Percentiles rank a stretch among this genome's conserved stretches.
Evolutionary conservation across 2,797 vertebrate species (phyloP).

Genomic region (Argya squamiceps): DNA sequence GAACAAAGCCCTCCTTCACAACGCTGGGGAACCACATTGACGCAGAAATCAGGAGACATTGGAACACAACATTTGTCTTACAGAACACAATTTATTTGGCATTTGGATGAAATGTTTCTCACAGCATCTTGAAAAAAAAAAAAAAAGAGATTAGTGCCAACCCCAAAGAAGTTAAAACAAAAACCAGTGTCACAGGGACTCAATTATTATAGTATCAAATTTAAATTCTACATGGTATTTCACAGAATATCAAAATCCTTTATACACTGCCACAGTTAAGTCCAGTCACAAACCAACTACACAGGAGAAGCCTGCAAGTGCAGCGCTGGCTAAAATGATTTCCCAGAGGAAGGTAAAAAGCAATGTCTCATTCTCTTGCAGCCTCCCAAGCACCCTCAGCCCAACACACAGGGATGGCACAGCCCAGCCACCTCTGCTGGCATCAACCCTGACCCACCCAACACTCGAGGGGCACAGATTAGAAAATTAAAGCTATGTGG

Average conservation of each 20-base stretch:
- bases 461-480: neutral
- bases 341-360: slow-evolving; percentile 28
- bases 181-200: slow-evolving; percentile 71
- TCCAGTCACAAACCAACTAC: slow-evolving; percentile 75
- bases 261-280: slow-evolving; percentile 74
- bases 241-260: slow-evolving; percentile 74
- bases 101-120: slow-evolving; percentile 88
- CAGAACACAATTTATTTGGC: slow-evolving; percentile 95
- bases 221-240: slow-evolving; percentile 78
- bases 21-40: fast-evolving
- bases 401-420: neutral
- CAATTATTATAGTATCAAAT: slow-evolving; percentile 78
- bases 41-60: neutral
- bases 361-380: neutral
- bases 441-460: neutral
- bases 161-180: slow-evolving; percentile 76
- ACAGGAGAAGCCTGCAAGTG: slow-evolving; percentile 41
- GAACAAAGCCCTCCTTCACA: neutral
- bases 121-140: slow-evolving; percentile 84
- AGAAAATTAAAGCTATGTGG: slow-evolving; percentile 28
- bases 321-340: neutral
- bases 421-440: neutral
- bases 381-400: neutral
- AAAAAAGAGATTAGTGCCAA: slow-evolving; percentile 74
- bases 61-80: slow-evolving; percentile 31